A percentile compares a stretch with the other conserved stretches of the same genome.
These are phyloP conservation scores for Melipona bicolor DNA, from an alignment of 2,888 invertebrate genomes.

Conservation along the genomic window DNA sequence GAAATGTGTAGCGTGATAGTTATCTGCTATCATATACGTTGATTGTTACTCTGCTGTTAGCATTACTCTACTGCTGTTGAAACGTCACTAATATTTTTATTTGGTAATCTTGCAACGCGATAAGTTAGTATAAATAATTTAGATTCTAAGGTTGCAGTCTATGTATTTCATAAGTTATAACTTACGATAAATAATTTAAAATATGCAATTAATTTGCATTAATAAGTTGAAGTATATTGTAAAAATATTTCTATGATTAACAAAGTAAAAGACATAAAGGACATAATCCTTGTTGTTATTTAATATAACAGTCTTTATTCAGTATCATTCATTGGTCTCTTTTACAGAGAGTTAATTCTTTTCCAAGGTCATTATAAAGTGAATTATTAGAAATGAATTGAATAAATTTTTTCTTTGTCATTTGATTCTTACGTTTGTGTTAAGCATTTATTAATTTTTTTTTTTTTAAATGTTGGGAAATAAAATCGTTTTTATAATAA, in stretches of 20 bases:
- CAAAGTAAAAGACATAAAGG: no score
- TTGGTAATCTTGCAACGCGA: fast-evolving
- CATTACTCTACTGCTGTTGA: neutral
- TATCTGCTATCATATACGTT: conserved; percentile 26
- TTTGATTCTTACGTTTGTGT: neutral
- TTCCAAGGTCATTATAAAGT: no score
- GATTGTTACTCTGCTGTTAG: conserved; percentile 27
- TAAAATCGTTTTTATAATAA: neutral
- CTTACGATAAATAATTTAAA: neutral
- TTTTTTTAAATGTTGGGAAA: neutral
- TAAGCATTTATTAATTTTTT: neutral
- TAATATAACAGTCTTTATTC: no score
- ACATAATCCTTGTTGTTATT: no score
- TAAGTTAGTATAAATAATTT: neutral
- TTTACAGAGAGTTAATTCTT: no score
- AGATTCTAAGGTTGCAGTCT: no score
- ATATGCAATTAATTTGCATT: neutral
- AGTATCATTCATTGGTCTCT: no score
- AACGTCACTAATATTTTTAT: neutral
- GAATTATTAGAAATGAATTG: no score
- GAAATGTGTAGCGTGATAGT: conserved; percentile 15
- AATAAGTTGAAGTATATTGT: neutral
- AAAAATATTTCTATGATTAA: neutral
- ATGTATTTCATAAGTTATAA: neutral
- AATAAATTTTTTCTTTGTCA: no score